Evolutionary conservation across 2,113 vertebrate genomes (phyloP), one percentile per base, ranked within the genome.

Genomic region (Elanoides forficatus): DNA sequence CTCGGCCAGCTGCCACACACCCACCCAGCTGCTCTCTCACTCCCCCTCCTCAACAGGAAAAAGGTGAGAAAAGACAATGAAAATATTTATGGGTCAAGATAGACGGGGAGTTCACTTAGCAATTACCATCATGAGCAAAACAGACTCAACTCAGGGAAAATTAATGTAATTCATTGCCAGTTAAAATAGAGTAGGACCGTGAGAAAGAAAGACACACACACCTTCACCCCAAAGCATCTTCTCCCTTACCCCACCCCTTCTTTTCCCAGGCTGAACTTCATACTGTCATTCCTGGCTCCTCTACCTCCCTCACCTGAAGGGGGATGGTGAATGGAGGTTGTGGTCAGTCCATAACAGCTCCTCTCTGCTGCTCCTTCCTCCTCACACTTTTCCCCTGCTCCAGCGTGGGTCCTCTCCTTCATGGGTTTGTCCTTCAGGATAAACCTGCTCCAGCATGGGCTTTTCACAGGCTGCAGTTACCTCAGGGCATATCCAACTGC

Each of bases 161-260:
- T 10, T 58, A 30, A 70, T 71, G 79, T 32, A 68, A 58, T 59
- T 56, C 74, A 15, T 56, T 62, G 10, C 5, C 19, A 38, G 13
- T 43, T n/a, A 47, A 80, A 90, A 62, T 9, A 72, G 7, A 68
- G 13, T 15, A 80, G 8, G 13, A n/a, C 26, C 9, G 5, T 43
- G 6, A 85, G 30, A 67, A 88, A 63, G 1, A 83, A 5, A 66
- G 11, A n/a, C 5, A 2, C 1, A 4, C 1, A 0, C 20, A 7
- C 2, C 5, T 10, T 18, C 13, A 30, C 9, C 10, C 1, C 17
- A 55, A 56, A 83, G 2, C 8, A 60, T 16, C 11, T 55, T 65
- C 36, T 67, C 25, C 27, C 5, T 4, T 11, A 42, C 2, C 2
- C 5, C 15, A 36, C 59, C 34, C 7, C 7, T 18, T 59, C 22